phyloP scores from a whole-genome alignment of 2,888 invertebrate genomes.

The Philhelius pedissequus region DNA sequence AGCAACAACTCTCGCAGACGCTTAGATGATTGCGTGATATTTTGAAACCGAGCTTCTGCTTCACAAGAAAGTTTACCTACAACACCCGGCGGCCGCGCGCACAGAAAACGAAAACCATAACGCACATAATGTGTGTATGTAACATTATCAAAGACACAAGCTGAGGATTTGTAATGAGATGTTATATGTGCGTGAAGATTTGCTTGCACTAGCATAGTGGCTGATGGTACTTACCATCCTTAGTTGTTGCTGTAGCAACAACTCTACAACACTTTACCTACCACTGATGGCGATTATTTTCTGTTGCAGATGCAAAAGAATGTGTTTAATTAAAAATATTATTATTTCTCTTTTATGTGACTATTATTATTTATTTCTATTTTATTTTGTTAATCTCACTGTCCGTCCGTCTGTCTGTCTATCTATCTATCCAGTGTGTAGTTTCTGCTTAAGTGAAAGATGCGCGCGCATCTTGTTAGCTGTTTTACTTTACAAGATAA shows the following conservation, averaged over 20 bases:
- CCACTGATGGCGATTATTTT: constrained; percentile 30
- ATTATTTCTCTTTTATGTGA: constrained; percentile 62
- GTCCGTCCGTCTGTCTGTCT: constrained; percentile 5
- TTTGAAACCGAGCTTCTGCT: constrained; percentile 18
- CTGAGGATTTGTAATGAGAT: constrained; percentile 62
- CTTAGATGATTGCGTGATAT: constrained; percentile 64
- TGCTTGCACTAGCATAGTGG: constrained; percentile 7
- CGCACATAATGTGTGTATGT: too few species aligned
- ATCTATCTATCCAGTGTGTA: neutral
- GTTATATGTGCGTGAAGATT: constrained; percentile 63
- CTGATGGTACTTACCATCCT: neutral
- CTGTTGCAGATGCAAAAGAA: constrained; percentile 57
- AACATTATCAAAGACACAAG: constrained; percentile 37
- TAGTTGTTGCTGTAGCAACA: neutral
- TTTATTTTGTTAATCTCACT: constrained; percentile 4
- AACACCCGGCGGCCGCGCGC: too few species aligned
- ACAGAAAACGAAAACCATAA: constrained; percentile 30
- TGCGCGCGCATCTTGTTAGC: constrained; percentile 55
- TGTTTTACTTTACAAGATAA: constrained; percentile 61
- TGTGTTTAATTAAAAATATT: constrained; percentile 69
- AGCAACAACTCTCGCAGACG: neutral
- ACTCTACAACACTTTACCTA: neutral
- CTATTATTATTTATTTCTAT: constrained; percentile 59
- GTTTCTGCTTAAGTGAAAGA: neutral
- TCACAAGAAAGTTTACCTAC: constrained; percentile 2